phyloP scores from a whole-genome alignment of 2,113 vertebrate genomes.

The Cardinalis cardinalis region DNA sequence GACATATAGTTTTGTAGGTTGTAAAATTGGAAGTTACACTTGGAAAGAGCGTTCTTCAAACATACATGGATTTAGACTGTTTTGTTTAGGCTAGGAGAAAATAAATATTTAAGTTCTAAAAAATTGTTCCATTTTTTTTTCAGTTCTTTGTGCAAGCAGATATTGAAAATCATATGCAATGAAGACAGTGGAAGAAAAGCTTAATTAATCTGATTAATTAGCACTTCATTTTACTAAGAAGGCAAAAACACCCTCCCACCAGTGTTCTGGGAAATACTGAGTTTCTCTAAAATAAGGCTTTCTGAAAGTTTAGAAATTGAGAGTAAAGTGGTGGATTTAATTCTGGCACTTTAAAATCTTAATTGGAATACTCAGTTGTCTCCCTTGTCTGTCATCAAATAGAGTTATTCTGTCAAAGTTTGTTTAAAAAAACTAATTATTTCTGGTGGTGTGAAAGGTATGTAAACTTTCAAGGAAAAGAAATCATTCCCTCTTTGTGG shows the following conservation, averaged over 20 bases:
- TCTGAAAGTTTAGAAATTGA: neutral
- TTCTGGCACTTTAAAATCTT: neutral
- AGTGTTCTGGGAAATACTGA: neutral
- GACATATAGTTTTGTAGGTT: neutral
- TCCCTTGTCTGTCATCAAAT: neutral
- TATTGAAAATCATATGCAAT: neutral
- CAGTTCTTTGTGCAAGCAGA: neutral
- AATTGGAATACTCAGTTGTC: neutral
- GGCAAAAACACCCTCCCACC: neutral
- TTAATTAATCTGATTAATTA: neutral
- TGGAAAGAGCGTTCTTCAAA: neutral
- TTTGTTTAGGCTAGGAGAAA: neutral
- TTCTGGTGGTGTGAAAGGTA: rapidly evolving
- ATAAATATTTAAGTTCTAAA: neutral
- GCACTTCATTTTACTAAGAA: neutral
- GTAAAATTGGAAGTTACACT: neutral
- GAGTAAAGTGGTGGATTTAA: neutral
- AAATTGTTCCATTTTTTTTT: neutral
- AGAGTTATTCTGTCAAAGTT: neutral
- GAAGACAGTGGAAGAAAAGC: neutral
- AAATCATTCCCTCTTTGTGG: neutral
- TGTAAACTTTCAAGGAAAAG: neutral
- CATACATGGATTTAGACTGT: neutral
- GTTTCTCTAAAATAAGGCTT: neutral
- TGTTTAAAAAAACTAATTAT: neutral